These are phyloP conservation scores for Tridacna gigas DNA, from an alignment of 2,888 invertebrate genomes.

Conservation along the genomic window DNA sequence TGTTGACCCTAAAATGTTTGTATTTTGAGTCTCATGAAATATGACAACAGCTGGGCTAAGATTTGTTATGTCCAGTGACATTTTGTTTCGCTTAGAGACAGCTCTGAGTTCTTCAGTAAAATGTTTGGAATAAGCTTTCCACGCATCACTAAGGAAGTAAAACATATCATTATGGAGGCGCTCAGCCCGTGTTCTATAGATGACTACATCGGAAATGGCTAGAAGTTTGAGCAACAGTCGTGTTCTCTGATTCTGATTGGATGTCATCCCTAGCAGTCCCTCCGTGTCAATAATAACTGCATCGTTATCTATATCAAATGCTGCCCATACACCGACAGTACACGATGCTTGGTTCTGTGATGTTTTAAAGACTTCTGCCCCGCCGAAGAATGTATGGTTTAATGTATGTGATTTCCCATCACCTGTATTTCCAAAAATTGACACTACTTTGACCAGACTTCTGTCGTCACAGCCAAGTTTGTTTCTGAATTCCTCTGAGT, in stretches of 20 bases:
- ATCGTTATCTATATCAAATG: slow-evolving; percentile 88
- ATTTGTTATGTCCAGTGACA: slow-evolving; percentile 86
- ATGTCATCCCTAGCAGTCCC: slow-evolving; percentile 89
- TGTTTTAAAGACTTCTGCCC: slow-evolving; percentile 88
- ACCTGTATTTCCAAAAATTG: slow-evolving; percentile 93
- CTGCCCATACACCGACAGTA: slow-evolving; percentile 92
- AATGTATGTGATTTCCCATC: slow-evolving; percentile 93
- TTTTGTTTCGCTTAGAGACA: slow-evolving; percentile 85
- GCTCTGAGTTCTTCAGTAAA: slow-evolving; percentile 87
- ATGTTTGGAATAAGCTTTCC: slow-evolving; percentile 90
- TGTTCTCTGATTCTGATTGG: slow-evolving; percentile 88
- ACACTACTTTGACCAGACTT: slow-evolving; percentile 89
- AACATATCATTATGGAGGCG: slow-evolving; percentile 91
- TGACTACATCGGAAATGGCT: slow-evolving; percentile 92
- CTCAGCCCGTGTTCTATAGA: slow-evolving; percentile 91
- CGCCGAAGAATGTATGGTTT: slow-evolving; percentile 90
- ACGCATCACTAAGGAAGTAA: slow-evolving; percentile 90
- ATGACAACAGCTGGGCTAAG: slow-evolving; percentile 91
- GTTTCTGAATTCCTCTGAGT: slow-evolving; percentile 81
- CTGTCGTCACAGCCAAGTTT: slow-evolving; percentile 82
- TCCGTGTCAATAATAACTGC: slow-evolving; percentile 92
- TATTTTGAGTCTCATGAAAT: slow-evolving; percentile 92
- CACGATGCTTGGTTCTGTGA: slow-evolving; percentile 90
- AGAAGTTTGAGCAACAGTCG: slow-evolving; percentile 91
- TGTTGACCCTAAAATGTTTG: slow-evolving; percentile 85